phyloP scores from a whole-genome alignment of 2,113 vertebrate genomes.

The Eulacestoma nigropectus region DNA sequence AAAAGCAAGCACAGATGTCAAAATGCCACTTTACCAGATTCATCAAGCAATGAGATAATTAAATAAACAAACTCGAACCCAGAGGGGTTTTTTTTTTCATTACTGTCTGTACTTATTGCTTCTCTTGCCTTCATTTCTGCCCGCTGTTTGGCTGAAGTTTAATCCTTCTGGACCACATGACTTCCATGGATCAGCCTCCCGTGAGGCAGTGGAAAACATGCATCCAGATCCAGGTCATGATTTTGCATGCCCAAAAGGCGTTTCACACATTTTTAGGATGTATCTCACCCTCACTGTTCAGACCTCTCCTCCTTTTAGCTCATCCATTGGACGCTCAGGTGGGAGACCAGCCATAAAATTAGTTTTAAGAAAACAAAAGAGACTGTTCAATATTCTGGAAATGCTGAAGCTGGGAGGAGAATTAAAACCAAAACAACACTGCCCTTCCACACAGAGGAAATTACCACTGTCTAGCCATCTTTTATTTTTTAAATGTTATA shows the following conservation, averaged over 20 bases:
- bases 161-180: neutral
- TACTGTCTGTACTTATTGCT: neutral
- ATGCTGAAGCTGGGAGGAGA: neutral
- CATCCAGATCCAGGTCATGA: neutral
- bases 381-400: neutral
- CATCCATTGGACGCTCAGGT: neutral
- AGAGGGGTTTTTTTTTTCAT: neutral
- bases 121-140: neutral
- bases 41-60: neutral
- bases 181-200: neutral
- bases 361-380: neutral
- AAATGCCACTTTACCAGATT: neutral
- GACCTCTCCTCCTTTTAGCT: neutral
- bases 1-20: neutral
- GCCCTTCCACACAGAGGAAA: neutral
- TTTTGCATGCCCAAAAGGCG: neutral
- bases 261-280: neutral
- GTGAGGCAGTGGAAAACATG: neutral
- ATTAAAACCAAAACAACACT: neutral
- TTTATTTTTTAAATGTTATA: neutral
- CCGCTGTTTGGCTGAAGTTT: neutral
- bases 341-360: neutral
- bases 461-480: neutral
- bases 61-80: neutral
- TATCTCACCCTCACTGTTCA: fast-evolving